phyloP scores from a whole-genome alignment of 2,113 vertebrate species.

The Coregonus clupeaformis region DNA sequence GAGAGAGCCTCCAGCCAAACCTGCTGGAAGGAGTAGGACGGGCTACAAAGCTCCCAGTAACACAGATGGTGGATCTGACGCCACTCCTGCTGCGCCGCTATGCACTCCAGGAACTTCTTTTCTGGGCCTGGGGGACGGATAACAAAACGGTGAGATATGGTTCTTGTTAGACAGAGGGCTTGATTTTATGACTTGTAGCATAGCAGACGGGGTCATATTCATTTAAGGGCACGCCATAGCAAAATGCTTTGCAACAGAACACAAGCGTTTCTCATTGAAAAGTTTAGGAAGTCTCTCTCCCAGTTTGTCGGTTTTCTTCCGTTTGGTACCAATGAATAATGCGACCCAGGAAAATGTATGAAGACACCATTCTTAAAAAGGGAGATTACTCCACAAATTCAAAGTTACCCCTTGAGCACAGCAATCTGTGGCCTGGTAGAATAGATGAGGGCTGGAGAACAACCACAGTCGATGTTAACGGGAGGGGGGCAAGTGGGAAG shows the following conservation, averaged over 20 bases:
- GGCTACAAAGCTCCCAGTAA: conserved; percentile 97
- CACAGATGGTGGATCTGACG: conserved; percentile 94
- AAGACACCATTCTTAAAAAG: neutral
- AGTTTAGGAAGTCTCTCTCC: no score
- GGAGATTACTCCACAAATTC: conserved; percentile 77
- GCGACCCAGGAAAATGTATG: no score
- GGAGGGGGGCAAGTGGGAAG: neutral
- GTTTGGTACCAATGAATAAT: no score
- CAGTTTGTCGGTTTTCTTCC: no score
- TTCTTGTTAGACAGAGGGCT: no score
- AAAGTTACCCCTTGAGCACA: conserved; percentile 85
- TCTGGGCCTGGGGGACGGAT: conserved; percentile 77
- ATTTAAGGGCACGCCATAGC: no score
- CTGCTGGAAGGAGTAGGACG: conserved; percentile 84
- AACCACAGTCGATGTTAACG: conserved; percentile 14
- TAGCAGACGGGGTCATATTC: no score
- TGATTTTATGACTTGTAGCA: no score
- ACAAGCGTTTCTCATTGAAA: no score
- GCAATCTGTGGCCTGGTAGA: conserved; percentile 89
- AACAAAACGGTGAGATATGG: neutral
- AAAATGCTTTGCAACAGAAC: no score
- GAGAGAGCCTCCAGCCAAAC: conserved; percentile 88
- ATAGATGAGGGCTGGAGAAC: conserved; percentile 82
- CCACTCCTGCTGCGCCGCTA: conserved; percentile 87
- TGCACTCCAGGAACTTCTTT: conserved; percentile 84